Conservation (phyloP, 2,888 invertebrate species). For the Ochlodes sylvanus region DNA sequence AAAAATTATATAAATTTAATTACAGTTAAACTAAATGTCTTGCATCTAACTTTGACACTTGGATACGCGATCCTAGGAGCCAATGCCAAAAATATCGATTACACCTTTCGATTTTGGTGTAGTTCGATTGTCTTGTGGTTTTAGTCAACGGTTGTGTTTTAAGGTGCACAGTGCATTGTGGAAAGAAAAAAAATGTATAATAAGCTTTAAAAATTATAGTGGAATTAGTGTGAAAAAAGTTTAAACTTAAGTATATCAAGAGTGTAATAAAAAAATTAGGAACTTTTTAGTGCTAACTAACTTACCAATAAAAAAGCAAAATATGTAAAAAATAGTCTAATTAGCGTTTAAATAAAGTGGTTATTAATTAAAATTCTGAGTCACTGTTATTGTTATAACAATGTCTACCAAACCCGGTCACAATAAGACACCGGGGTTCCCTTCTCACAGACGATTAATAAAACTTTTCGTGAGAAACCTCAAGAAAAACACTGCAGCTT, state of each 20-base stretch:
- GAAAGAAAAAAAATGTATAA: not conserved
- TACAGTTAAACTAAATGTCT: not conserved
- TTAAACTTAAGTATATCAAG: no score
- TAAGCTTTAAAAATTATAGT: not conserved
- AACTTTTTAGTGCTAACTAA: no score
- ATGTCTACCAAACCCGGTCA: constrained; percentile 46
- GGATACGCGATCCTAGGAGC: constrained; percentile 16
- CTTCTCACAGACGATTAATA: constrained; percentile 58
- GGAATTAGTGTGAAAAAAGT: not conserved
- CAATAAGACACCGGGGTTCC: constrained; percentile 48
- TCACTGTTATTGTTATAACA: not conserved
- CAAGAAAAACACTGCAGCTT: constrained; percentile 70
- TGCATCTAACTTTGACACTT: constrained; percentile 8
- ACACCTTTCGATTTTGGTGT: constrained; percentile 35
- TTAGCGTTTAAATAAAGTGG: constrained; percentile 50
- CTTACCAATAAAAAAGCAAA: not conserved
- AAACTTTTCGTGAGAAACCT: constrained; percentile 64
- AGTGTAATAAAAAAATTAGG: no score
- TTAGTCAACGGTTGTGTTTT: constrained; percentile 30
- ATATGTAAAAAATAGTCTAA: not conserved
- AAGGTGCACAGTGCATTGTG: constrained; percentile 8
- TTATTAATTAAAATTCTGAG: not conserved
- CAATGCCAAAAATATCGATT: constrained; percentile 37
- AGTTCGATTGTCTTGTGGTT: constrained; percentile 24
- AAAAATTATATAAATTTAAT: not conserved